These are phyloP conservation scores for Pteria penguin DNA, from an alignment of 2,888 invertebrate genomes.

Conservation along the genomic window DNA sequence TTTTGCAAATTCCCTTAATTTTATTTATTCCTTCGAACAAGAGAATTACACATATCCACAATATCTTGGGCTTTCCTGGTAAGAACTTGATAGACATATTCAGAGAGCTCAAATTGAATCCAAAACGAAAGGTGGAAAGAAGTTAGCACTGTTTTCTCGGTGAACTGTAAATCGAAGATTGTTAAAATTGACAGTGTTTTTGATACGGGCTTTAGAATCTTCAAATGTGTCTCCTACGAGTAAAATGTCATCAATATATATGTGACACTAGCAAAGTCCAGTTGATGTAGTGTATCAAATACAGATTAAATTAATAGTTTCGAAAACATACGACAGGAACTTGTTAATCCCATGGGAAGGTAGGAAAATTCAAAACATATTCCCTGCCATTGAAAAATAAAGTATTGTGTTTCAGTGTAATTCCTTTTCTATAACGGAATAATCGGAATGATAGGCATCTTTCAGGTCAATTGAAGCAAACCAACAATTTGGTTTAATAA, in stretches of 20 bases:
- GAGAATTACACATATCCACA: background rate
- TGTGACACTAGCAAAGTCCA: constrained; percentile 1
- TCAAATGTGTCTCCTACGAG: constrained; percentile 11
- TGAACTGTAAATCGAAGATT: constrained; percentile 35
- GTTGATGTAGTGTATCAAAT: constrained; percentile 10
- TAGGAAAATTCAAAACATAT: constrained; percentile 29
- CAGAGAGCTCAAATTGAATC: constrained; percentile 30
- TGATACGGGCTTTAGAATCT: constrained; percentile 26
- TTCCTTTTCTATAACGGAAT: constrained; percentile 9
- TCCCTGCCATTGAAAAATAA: constrained; percentile 41
- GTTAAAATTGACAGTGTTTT: constrained; percentile 25
- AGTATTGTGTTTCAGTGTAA: constrained; percentile 32
- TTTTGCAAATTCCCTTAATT: constrained; percentile 22
- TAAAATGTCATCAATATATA: constrained; percentile 42
- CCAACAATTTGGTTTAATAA: constrained; percentile 40
- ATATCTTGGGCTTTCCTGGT: constrained; percentile 10
- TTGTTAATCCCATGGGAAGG: constrained; percentile 40
- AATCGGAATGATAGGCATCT: constrained; percentile 45
- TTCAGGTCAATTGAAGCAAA: constrained; percentile 44
- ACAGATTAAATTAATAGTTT: constrained; percentile 39
- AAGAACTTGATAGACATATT: constrained; percentile 36
- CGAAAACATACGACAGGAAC: constrained; percentile 28
- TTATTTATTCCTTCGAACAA: too few species aligned
- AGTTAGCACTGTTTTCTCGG: constrained; percentile 25
- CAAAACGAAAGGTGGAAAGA: constrained; percentile 32